A percentile compares a stretch with the other conserved stretches of the same genome.
Conservation (phyloP, 2,797 vertebrate genomes). For the Menidia menidia region DNA sequence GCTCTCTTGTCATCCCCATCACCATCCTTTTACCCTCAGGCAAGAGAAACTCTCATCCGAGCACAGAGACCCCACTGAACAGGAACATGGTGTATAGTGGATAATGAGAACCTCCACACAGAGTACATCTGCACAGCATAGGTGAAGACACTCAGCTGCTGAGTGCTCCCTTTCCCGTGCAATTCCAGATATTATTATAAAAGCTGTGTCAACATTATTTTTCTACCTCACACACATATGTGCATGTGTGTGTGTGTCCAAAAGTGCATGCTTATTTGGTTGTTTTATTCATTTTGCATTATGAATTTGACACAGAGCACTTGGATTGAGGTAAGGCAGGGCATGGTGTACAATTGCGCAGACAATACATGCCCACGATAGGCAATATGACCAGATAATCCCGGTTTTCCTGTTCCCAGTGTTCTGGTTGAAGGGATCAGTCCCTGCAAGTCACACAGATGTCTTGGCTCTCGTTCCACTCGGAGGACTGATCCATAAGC, state of each 20-base stretch:
- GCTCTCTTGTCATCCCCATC: constrained; percentile 66
- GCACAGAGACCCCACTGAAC: constrained; percentile 69
- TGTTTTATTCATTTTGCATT: constrained; percentile 55
- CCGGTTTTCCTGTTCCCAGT: constrained; percentile 59
- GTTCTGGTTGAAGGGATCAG: constrained; percentile 66
- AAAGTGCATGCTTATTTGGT: constrained; percentile 52
- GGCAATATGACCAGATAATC: constrained; percentile 70
- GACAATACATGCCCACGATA: constrained; percentile 50
- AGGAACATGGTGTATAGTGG: constrained; percentile 60
- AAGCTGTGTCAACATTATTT: constrained; percentile 40
- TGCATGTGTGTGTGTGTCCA: constrained; percentile 14
- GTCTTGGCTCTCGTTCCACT: constrained; percentile 80
- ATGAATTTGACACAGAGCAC: constrained; percentile 52
- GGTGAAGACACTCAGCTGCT: constrained; percentile 30
- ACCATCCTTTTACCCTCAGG: constrained; percentile 69
- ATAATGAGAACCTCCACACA: constrained; percentile 64
- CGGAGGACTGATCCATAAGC: constrained; percentile 75
- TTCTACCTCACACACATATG: constrained; percentile 37
- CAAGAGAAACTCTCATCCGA: constrained; percentile 72
- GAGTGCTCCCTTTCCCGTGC: constrained; percentile 30
- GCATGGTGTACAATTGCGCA: constrained; percentile 33
- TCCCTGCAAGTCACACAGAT: constrained; percentile 79
- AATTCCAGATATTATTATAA: constrained; percentile 45
- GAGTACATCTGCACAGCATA: constrained; percentile 53
- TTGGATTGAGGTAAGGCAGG: constrained; percentile 28